Evolutionary conservation across 1,140 invertebrate genomes (phyloP), one percentile per base, ranked within the genome.

Genomic region (Brachionus asplanchnoidis): DNA sequence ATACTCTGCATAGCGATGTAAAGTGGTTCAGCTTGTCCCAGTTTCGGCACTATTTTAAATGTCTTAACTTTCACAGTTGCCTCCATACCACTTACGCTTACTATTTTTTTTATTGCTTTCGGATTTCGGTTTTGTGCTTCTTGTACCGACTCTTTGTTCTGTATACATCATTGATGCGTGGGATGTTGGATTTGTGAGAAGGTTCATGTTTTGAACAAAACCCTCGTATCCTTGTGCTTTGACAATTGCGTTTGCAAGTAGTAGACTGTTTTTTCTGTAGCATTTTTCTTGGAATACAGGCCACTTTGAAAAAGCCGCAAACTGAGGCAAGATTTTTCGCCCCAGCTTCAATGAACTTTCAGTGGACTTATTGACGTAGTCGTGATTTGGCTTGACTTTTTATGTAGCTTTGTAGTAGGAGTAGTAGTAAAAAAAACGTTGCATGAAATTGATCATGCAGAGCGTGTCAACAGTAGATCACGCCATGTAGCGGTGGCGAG

Each of bases 311-410:
- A 36, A 36, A 17, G 70, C 36, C 14, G 44, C 32, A n/a, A 75
- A 75, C 14, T 75, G 70, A 20, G 36, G 44, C 4, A 70, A 12
- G 28, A 70, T 3, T 5, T 70, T 36, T 1, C 66, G 26, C 36
- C 36, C 66, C 2, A 70, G 66, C 20, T n/a, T 70, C 28, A 4
- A 3, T 28, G 14, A 70, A 70, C 66, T 17, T 70, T 6, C 66
- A 70, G 32, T 70, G 66, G 8, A 36, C 6, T 40, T 23, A 36
- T 44, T 75, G 0, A 42, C 20, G 40, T 42, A 44, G 40, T 75
- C 70, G 70, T 75, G 70, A 1, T 44, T 28, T n/a, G 70, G 70
- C n/a, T 75, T n/a, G n/a, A n/a, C n/a, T n/a, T n/a, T n/a, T n/a
- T n/a, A n/a, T n/a, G n/a, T n/a, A n/a, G n/a, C n/a, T n/a, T n/a